phyloP scores from a whole-genome alignment of 1,140 invertebrate species.

The Homalodisca vitripennis region DNA sequence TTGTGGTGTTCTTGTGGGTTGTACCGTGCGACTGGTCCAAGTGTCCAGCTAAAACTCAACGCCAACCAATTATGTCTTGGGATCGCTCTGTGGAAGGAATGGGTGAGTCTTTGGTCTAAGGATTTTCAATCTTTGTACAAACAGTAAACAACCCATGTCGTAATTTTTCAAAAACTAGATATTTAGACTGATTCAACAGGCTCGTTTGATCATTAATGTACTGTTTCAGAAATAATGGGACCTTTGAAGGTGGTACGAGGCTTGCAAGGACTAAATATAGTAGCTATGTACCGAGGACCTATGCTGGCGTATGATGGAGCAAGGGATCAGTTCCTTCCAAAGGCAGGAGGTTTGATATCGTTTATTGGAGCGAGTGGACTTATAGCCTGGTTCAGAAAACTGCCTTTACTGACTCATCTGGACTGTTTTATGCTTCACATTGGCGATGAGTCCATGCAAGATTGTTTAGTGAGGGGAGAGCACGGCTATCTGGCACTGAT shows the following conservation, averaged over 20 bases:
- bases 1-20: constrained; percentile 71
- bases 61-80: constrained; percentile 58
- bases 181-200: no score
- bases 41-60: constrained; percentile 58
- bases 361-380: constrained; percentile 61
- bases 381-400: constrained; percentile 62
- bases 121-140: no score
- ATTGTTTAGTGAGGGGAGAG: constrained; percentile 69
- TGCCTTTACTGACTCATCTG: constrained; percentile 62
- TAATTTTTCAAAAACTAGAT: no score
- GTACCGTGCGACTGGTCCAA: constrained; percentile 67
- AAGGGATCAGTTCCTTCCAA: constrained; percentile 45
- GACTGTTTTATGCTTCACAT: constrained; percentile 70
- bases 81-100: constrained; percentile 67
- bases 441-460: constrained; percentile 63
- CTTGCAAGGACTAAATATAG: constrained; percentile 60
- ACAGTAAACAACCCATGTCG: no score
- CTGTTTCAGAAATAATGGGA: constrained; percentile 60
- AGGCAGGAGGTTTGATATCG: constrained; percentile 52
- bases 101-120: constrained; percentile 49
- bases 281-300: constrained; percentile 63
- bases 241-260: constrained; percentile 65
- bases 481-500: constrained; percentile 65
- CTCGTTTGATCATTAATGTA: no score
- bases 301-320: constrained; percentile 49